A percentile compares a stretch with the other conserved stretches of the same genome.
Evolutionary conservation across 1,140 invertebrate species (phyloP).

Genomic region (Caenorhabditis remanei): DNA sequence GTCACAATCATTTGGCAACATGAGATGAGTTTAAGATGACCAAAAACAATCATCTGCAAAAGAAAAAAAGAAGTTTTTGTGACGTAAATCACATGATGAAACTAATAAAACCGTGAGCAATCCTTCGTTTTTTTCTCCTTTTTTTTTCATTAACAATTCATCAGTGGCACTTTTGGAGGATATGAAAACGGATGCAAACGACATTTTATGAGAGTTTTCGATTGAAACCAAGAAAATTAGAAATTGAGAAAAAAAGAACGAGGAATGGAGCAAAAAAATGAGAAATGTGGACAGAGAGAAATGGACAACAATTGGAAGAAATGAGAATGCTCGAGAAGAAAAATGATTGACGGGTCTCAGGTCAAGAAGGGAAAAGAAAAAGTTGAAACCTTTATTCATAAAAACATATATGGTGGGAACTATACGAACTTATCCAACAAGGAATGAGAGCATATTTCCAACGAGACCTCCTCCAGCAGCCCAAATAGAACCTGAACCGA

Average conservation of each 20-base stretch:
- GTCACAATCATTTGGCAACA: slow-evolving; percentile 35
- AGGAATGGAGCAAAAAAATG: neutral
- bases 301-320: neutral
- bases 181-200: neutral
- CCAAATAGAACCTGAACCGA: slow-evolving; percentile 52
- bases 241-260: slow-evolving; percentile 4
- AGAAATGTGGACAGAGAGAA: neutral
- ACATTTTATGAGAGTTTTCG: slow-evolving; percentile 25
- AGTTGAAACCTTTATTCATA: slow-evolving; percentile 49
- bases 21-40: neutral
- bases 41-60: neutral
- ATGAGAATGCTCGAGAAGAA: neutral
- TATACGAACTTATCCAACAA: slow-evolving; percentile 33
- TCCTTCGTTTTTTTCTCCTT: neutral
- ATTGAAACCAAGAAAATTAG: slow-evolving; percentile 12
- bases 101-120: slow-evolving; percentile 37
- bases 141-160: slow-evolving; percentile 16
- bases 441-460: slow-evolving; percentile 50
- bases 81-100: slow-evolving; percentile 18
- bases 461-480: slow-evolving; percentile 55
- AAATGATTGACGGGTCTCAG: slow-evolving; percentile 27
- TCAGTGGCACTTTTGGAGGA: neutral
- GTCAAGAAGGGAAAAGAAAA: neutral
- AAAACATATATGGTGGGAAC: neutral
- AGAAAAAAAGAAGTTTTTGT: neutral